Conservation (phyloP, 2,888 invertebrate species). For the Apotomis turbidana region DNA sequence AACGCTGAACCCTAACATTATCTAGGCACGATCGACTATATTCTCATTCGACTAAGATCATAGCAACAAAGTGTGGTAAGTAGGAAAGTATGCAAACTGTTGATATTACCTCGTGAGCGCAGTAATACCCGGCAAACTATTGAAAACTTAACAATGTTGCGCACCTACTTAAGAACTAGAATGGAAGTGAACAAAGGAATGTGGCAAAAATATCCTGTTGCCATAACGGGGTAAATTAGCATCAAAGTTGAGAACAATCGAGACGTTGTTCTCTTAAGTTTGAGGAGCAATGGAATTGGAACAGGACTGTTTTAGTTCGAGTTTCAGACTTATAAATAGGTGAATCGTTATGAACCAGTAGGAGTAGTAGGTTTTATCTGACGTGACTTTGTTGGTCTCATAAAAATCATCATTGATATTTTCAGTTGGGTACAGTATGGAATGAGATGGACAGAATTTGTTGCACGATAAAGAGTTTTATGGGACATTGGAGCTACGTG, state of each 20-base stretch:
- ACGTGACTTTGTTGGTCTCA: too few relatives aligned
- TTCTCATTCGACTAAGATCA: neutral
- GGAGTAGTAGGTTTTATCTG: too few relatives aligned
- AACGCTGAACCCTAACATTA: neutral
- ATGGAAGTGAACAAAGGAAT: constrained; percentile 1
- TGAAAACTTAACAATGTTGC: constrained; percentile 45
- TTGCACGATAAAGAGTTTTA: too few relatives aligned
- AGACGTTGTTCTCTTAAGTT: neutral
- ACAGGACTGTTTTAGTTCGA: neutral
- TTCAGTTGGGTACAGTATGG: too few relatives aligned
- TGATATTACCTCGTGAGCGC: constrained; percentile 36
- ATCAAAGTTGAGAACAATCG: neutral
- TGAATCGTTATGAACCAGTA: neutral
- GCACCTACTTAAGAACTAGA: constrained; percentile 12
- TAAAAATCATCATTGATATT: too few relatives aligned
- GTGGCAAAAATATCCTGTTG: constrained; percentile 1
- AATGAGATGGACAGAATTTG: too few relatives aligned
- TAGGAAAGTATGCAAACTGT: constrained; percentile 32
- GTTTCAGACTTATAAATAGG: neutral
- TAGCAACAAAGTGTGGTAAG: constrained; percentile 31
- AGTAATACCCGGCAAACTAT: constrained; percentile 46
- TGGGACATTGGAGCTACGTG: too few relatives aligned
- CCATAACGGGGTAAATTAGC: neutral
- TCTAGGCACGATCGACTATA: neutral
- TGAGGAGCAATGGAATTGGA: neutral